A percentile compares a stretch with the other conserved stretches of the same genome.
Conservation (phyloP, 2,888 invertebrate genomes). For the Cerceris ruficornis region DNA sequence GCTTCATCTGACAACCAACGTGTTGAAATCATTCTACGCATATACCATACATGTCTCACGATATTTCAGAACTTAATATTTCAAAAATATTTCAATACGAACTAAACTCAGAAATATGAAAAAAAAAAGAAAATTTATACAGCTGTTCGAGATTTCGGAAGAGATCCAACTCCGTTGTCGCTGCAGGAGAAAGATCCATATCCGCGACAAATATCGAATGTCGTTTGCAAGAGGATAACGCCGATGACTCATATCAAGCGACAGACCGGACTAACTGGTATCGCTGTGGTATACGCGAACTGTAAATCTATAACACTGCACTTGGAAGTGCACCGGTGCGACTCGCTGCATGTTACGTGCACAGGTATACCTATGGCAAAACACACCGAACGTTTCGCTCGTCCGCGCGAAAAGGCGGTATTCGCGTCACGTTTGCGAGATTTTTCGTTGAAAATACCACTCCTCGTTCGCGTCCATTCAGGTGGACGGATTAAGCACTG, state of each 20-base stretch:
- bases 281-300: conserved; percentile 24
- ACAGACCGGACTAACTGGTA: conserved; percentile 51
- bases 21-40: too few relatives aligned
- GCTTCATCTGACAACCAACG: too few relatives aligned
- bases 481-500: neutral
- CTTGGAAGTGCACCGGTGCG: conserved; percentile 12
- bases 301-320: conserved; percentile 42
- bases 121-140: neutral
- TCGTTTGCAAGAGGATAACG: conserved; percentile 18
- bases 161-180: neutral
- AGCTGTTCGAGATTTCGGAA: neutral
- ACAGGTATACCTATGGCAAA: neutral
- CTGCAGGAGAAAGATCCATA: conserved; percentile 6
- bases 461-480: neutral
- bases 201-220: conserved; percentile 14
- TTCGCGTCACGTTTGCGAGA: conserved; percentile 6
- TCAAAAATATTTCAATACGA: too few relatives aligned
- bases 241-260: conserved; percentile 28
- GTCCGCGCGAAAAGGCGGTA: neutral
- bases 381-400: neutral
- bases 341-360: neutral
- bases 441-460: neutral
- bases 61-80: too few relatives aligned
- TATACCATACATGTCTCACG: too few relatives aligned
- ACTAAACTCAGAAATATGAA: too few relatives aligned